Conservation (phyloP, 2,797 vertebrate genomes). For the Chrosomus eos region DNA sequence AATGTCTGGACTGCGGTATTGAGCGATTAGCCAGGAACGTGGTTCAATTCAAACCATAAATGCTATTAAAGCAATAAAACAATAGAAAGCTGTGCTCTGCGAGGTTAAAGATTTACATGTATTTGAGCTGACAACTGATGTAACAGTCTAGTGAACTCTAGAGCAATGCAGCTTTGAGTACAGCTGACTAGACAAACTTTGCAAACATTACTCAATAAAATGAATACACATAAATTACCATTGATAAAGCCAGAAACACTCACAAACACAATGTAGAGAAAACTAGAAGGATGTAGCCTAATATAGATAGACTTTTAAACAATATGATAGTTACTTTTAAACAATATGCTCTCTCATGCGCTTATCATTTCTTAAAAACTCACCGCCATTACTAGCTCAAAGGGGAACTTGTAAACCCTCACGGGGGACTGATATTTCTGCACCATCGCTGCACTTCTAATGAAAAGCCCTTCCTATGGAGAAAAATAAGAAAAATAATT, state of each 20-base stretch:
- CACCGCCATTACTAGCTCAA: constrained; percentile 93
- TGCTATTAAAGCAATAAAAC: background rate
- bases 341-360: background rate
- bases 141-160: background rate
- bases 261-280: background rate
- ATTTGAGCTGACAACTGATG: constrained; percentile 1
- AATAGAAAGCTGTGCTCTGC: background rate
- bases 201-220: background rate
- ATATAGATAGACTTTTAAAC: background rate
- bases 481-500: background rate
- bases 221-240: background rate
- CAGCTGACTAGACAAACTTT: background rate
- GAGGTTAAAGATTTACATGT: constrained; percentile 43
- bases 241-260: too few relatives aligned
- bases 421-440: constrained; percentile 97
- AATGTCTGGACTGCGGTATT: background rate
- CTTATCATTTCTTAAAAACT: background rate
- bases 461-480: background rate
- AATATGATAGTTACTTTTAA: too few relatives aligned
- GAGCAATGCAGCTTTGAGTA: background rate
- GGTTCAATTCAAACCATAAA: background rate
- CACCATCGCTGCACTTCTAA: constrained; percentile 85
- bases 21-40: background rate
- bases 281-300: background rate
- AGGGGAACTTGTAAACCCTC: constrained; percentile 92